These are phyloP conservation scores for Pyrocephalus nanus DNA, from an alignment of 2,797 vertebrate genomes.

Conservation along the genomic window DNA sequence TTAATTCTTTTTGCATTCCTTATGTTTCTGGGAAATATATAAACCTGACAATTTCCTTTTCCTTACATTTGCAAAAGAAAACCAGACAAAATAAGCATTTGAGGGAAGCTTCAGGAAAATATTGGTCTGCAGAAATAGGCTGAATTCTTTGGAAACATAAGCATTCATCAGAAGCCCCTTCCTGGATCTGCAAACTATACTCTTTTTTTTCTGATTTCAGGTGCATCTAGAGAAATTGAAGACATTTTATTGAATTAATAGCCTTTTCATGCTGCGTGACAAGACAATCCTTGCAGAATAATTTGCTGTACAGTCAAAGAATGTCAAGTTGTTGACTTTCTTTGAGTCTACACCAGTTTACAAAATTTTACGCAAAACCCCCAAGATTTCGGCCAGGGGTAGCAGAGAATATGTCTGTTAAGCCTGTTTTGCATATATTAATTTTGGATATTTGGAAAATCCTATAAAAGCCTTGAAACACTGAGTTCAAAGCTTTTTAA, in stretches of 20 bases:
- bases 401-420: neutral
- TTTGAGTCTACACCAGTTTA: neutral
- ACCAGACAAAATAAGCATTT: neutral
- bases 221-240: neutral
- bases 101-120: neutral
- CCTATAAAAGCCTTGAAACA: neutral
- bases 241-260: neutral
- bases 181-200: neutral
- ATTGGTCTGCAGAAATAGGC: neutral
- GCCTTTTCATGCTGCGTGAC: neutral
- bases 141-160: neutral
- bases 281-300: neutral
- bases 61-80: neutral
- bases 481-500: conserved; percentile 16
- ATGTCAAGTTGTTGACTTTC: neutral
- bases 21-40: neutral
- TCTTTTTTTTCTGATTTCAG: neutral
- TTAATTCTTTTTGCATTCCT: neutral
- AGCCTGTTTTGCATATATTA: neutral
- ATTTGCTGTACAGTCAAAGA: neutral
- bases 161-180: neutral
- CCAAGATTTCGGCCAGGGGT: neutral
- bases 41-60: neutral
- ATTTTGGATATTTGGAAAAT: conserved; percentile 1
- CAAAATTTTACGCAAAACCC: neutral